These are phyloP conservation scores for Rhyacophila brunnea DNA, from an alignment of 1,140 invertebrate species.

Conservation along the genomic window DNA sequence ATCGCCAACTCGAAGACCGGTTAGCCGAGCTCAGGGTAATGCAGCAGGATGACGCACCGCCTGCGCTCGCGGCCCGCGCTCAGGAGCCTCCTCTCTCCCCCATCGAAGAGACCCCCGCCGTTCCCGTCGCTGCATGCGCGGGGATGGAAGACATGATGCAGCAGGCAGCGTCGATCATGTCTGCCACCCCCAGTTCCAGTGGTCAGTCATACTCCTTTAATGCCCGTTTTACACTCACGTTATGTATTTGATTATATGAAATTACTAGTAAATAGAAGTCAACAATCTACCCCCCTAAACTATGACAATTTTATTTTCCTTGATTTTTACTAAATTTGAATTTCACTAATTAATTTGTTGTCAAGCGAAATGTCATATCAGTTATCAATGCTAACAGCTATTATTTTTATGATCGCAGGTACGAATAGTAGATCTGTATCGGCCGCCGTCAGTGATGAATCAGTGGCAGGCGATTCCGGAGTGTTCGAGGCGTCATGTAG, in stretches of 20 bases:
- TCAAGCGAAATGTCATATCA: no score
- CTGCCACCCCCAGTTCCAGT: constrained; percentile 30
- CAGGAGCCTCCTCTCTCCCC: constrained; percentile 65
- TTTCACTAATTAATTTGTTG: no score
- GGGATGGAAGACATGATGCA: constrained; percentile 29
- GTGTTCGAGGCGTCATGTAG: constrained; percentile 86
- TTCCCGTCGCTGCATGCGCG: constrained; percentile 7
- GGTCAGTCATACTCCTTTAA: constrained; percentile 14
- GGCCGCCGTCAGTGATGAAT: constrained; percentile 93
- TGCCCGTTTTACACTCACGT: no score
- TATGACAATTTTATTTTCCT: no score
- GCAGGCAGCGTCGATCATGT: constrained; percentile 24
- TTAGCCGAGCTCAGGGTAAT: constrained; percentile 53
- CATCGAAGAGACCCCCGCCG: constrained; percentile 51
- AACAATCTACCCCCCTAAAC: no score
- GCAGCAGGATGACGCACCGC: constrained; percentile 31
- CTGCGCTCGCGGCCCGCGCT: not conserved
- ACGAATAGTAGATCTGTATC: constrained; percentile 85
- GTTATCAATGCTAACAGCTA: no score
- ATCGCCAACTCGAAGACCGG: constrained; percentile 52
- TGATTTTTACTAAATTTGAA: no score
- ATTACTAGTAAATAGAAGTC: no score
- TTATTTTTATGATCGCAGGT: no score
- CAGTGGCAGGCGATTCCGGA: constrained; percentile 93
- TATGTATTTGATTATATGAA: constrained; percentile 29